Percentiles rank a stretch among this genome's conserved stretches.
phyloP scores from a whole-genome alignment of 2,888 invertebrate species.

The Anthrax anthrax region DNA sequence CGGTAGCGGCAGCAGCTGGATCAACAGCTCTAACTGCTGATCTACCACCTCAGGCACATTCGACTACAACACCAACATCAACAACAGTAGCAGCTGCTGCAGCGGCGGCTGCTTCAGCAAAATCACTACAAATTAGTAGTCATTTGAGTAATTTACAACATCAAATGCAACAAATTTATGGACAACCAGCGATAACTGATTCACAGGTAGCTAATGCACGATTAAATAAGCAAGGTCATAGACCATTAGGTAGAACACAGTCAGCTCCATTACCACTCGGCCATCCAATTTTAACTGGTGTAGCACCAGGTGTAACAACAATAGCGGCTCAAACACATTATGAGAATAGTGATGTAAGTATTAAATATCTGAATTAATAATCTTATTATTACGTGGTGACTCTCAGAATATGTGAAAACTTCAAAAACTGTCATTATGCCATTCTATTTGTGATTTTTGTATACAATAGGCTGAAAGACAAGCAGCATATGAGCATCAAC shows the following conservation, averaged over 20 bases:
- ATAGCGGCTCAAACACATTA: slow-evolving; percentile 34
- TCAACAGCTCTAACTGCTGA: slow-evolving; percentile 29
- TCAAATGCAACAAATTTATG: slow-evolving; percentile 23
- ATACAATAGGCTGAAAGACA: slow-evolving; percentile 40
- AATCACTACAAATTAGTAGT: slow-evolving; percentile 6
- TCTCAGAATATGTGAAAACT: too few relatives aligned
- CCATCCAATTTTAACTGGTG: slow-evolving; percentile 61
- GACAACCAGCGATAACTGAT: slow-evolving; percentile 46
- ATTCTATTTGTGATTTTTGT: too few relatives aligned
- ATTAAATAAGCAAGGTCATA: slow-evolving; percentile 54
- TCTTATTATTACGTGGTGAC: too few relatives aligned
- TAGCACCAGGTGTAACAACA: slow-evolving; percentile 30
- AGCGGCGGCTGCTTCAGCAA: slow-evolving; percentile 9
- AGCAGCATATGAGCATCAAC: slow-evolving; percentile 41
- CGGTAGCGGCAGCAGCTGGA: slow-evolving; percentile 13
- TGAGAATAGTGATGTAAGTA: slow-evolving; percentile 33
- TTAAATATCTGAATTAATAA: background rate
- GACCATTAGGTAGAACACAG: slow-evolving; percentile 84
- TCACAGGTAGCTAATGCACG: slow-evolving; percentile 51
- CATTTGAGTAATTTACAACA: slow-evolving; percentile 14
- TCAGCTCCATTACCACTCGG: slow-evolving; percentile 84
- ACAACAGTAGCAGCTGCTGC: slow-evolving; percentile 12
- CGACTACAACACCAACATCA: slow-evolving; percentile 36
- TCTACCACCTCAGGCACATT: slow-evolving; percentile 38
- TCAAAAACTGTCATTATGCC: background rate